These are phyloP conservation scores for Aldrovandia affinis DNA, from an alignment of 2,797 vertebrate species.

Conservation along the genomic window DNA sequence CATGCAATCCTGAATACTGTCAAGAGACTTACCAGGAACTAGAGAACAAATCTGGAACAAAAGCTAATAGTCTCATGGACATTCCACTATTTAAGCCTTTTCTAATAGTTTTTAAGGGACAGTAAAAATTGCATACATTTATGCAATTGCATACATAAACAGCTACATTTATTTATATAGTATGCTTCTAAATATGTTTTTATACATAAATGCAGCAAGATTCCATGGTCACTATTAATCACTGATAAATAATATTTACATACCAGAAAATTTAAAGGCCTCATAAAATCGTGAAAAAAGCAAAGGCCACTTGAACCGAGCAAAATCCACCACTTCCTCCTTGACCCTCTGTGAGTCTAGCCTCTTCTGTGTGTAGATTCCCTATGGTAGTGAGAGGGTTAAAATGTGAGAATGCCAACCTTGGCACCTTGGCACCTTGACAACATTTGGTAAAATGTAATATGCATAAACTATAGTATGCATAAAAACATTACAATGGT, in stretches of 20 bases:
- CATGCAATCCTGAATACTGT: background rate
- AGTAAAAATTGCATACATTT: too few species aligned
- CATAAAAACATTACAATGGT: background rate
- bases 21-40: background rate
- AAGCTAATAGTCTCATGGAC: background rate
- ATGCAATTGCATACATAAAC: too few species aligned
- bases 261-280: slow-evolving; percentile 96
- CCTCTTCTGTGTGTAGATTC: slow-evolving; percentile 92
- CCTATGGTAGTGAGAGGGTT: slow-evolving; percentile 66
- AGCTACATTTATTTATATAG: background rate
- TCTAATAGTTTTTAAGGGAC: background rate
- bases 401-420: background rate
- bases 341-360: slow-evolving; percentile 90
- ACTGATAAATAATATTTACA: background rate
- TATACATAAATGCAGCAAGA: background rate
- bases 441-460: too few species aligned
- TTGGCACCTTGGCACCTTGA: background rate
- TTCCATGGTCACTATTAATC: background rate
- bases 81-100: background rate
- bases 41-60: background rate
- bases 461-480: background rate
- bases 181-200: background rate
- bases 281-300: slow-evolving; percentile 97
- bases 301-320: slow-evolving; percentile 96
- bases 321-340: slow-evolving; percentile 94